Percentiles rank a stretch among this genome's conserved stretches.
phyloP scores from a whole-genome alignment of 2,797 vertebrate species.

The Distichodus sexfasciatus region DNA sequence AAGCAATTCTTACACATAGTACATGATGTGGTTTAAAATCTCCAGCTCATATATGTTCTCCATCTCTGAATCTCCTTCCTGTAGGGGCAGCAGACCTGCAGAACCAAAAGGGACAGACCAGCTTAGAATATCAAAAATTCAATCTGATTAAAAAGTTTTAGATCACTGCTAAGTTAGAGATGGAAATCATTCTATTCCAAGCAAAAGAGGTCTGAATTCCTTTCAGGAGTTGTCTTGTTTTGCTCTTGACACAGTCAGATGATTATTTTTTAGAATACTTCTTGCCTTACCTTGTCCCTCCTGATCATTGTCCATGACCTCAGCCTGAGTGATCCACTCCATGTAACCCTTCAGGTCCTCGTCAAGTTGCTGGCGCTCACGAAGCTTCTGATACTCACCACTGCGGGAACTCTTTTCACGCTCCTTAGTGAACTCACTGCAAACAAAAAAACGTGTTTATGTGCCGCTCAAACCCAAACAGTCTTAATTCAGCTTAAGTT shows the following conservation, averaged over 20 bases:
- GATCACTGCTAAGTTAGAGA: too few relatives aligned
- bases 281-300: slow-evolving; percentile 70
- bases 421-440: slow-evolving; percentile 93
- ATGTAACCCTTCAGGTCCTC: slow-evolving; percentile 92
- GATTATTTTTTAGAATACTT: too few relatives aligned
- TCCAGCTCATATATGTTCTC: slow-evolving; percentile 86
- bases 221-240: too few relatives aligned
- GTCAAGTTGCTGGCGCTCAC: slow-evolving; percentile 92
- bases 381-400: slow-evolving; percentile 87
- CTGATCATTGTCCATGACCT: slow-evolving; percentile 85
- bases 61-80: slow-evolving; percentile 82
- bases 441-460: neutral
- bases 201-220: too few relatives aligned
- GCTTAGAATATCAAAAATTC: too few relatives aligned
- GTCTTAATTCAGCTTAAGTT: too few relatives aligned
- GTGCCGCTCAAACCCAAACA: too few relatives aligned
- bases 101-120: slow-evolving; percentile 9
- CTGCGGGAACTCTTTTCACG: slow-evolving; percentile 91
- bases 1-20: slow-evolving; percentile 79
- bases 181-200: too few relatives aligned
- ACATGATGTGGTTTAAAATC: slow-evolving; percentile 83
- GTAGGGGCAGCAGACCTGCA: slow-evolving; percentile 79
- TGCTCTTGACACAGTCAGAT: too few relatives aligned
- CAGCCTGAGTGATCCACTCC: slow-evolving; percentile 94
- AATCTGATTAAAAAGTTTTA: too few relatives aligned